Percentiles rank a stretch among this genome's conserved stretches.
These are phyloP conservation scores for Hepsetus odoe DNA, from an alignment of 2,113 vertebrate genomes.

Conservation along the genomic window DNA sequence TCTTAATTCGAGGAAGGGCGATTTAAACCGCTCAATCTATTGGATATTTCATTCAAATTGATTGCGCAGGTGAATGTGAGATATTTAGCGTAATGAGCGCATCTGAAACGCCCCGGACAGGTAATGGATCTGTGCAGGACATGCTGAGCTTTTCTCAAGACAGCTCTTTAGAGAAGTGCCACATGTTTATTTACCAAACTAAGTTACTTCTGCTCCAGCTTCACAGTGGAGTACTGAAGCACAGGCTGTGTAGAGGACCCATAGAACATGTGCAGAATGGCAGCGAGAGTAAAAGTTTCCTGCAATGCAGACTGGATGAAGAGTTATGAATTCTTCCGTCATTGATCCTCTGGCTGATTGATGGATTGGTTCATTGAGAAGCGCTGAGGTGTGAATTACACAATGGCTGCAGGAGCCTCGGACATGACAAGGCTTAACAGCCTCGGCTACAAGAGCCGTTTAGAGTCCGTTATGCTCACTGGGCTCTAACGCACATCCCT, in stretches of 20 bases:
- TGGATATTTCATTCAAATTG: constrained; percentile 55
- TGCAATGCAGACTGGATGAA: constrained; percentile 7
- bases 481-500: not conserved
- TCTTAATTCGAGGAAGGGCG: constrained; percentile 55
- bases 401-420: constrained; percentile 1
- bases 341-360: constrained; percentile 24
- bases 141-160: constrained; percentile 13
- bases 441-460: not conserved
- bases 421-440: not conserved
- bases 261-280: not conserved
- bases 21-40: constrained; percentile 57
- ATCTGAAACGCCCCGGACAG: constrained; percentile 45
- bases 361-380: constrained; percentile 22
- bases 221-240: not conserved
- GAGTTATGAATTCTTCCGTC: constrained; percentile 11
- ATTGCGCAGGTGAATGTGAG: constrained; percentile 47
- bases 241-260: not conserved
- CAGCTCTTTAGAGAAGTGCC: constrained; percentile 26
- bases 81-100: constrained; percentile 52
- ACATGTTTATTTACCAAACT: constrained; percentile 31
- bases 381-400: not conserved
- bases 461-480: not conserved
- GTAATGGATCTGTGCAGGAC: constrained; percentile 45
- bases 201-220: not conserved
- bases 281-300: not conserved